Percentiles rank a stretch among this genome's conserved stretches.
phyloP scores from a whole-genome alignment of 2,113 vertebrate genomes.

The Pao palembangensis region DNA sequence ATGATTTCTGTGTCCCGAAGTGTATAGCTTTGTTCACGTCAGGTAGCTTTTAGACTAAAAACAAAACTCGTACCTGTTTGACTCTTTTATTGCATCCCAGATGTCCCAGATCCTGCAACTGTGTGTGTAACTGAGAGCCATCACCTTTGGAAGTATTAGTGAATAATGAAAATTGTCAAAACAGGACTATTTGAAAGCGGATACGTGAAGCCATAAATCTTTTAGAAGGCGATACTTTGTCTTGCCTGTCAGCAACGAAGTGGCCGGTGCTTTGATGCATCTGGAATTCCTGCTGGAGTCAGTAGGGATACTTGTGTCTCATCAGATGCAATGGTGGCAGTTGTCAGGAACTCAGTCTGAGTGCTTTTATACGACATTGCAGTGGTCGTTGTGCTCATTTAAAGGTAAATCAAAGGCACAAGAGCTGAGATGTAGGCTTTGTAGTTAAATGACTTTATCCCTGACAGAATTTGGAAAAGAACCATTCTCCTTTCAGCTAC shows the following conservation, averaged over 20 bases:
- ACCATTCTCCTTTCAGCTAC: conserved; percentile 32
- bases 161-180: conserved; percentile 71
- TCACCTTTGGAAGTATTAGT: conserved; percentile 56
- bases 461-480: conserved; percentile 56
- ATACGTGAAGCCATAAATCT: conserved; percentile 65
- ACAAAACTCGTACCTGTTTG: not conserved
- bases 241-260: conserved; percentile 57
- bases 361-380: conserved; percentile 26
- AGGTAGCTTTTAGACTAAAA: conserved; percentile 13
- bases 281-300: conserved; percentile 42
- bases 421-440: conserved; percentile 39
- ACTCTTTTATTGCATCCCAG: too few species aligned
- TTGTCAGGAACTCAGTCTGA: conserved; percentile 8
- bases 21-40: not conserved
- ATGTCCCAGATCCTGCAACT: not conserved
- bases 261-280: conserved; percentile 52
- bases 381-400: conserved; percentile 45
- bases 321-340: conserved; percentile 1
- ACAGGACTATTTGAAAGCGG: conserved; percentile 65
- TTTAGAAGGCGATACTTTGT: conserved; percentile 67
- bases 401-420: conserved; percentile 32
- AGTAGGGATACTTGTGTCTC: conserved; percentile 28
- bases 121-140: conserved; percentile 33
- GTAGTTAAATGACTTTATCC: conserved; percentile 47
- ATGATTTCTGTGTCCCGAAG: too few species aligned